Percentiles rank a stretch among this genome's conserved stretches.
phyloP scores from a whole-genome alignment of 2,113 vertebrate genomes.

The Bucco capensis region DNA sequence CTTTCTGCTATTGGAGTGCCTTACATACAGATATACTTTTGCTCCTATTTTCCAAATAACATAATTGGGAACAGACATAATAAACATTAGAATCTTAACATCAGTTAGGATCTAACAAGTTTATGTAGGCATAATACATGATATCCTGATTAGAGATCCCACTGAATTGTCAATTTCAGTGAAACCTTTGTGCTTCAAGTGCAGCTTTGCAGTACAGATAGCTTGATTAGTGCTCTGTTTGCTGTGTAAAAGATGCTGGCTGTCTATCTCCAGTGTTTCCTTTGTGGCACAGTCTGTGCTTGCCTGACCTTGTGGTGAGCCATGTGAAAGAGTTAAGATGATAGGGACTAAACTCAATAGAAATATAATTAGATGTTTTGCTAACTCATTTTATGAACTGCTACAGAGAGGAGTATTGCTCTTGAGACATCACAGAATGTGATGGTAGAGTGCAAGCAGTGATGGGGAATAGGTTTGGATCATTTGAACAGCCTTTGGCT shows the following conservation, averaged over 20 bases:
- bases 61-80: background rate
- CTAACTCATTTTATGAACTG: background rate
- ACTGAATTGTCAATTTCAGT: background rate
- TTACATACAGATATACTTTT: background rate
- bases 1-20: background rate
- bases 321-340: background rate
- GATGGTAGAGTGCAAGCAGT: background rate
- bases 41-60: background rate
- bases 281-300: background rate
- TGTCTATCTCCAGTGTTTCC: background rate
- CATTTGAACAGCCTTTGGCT: background rate
- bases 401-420: background rate
- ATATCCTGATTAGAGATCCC: background rate
- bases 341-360: background rate
- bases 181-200: background rate
- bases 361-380: background rate
- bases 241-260: background rate
- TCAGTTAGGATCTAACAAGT: background rate
- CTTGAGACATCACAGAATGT: background rate
- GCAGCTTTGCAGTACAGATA: background rate
- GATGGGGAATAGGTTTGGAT: background rate
- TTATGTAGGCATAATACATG: background rate
- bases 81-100: background rate
- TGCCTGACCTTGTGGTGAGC: background rate
- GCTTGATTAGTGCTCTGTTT: background rate